Percentiles rank a stretch among this genome's conserved stretches.
Evolutionary conservation across 1,140 invertebrate genomes (phyloP).

Genomic region (Manduca sexta): DNA sequence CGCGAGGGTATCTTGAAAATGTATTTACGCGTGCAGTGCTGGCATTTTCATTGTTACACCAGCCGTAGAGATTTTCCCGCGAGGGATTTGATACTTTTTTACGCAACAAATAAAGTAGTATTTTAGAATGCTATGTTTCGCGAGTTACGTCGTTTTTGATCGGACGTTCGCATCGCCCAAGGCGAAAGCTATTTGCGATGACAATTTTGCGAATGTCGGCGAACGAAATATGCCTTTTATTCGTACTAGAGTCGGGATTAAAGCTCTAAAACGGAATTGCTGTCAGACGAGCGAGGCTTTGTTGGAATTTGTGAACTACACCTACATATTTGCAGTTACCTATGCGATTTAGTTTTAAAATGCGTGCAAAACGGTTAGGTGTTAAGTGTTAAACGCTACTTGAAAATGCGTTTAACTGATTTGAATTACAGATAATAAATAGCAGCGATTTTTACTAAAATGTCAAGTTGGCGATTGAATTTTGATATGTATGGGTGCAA

Average conservation of each 20-base stretch:
- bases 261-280: constrained; percentile 67
- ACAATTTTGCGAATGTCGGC: constrained; percentile 67
- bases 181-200: constrained; percentile 71
- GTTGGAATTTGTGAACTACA: constrained; percentile 58
- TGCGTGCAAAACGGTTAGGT: no score
- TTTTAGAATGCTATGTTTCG: constrained; percentile 2
- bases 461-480: no score
- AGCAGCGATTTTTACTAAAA: no score
- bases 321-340: constrained; percentile 25
- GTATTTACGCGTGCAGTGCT: constrained; percentile 68
- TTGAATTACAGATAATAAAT: no score
- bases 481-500: no score
- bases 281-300: constrained; percentile 49
- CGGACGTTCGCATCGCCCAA: constrained; percentile 26
- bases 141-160: constrained; percentile 35
- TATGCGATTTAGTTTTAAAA: no score
- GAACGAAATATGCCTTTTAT: constrained; percentile 72
- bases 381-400: no score
- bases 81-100: constrained; percentile 21
- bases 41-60: constrained; percentile 71
- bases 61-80: constrained; percentile 18
- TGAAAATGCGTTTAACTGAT: no score
- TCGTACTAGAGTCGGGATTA: constrained; percentile 64
- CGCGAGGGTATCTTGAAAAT: constrained; percentile 40
- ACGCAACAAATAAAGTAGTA: constrained; percentile 8